Percentiles rank a stretch among this genome's conserved stretches.
These are phyloP conservation scores for Hydrolagus affinis DNA, from an alignment of 2,113 vertebrate genomes.

Conservation along the genomic window DNA sequence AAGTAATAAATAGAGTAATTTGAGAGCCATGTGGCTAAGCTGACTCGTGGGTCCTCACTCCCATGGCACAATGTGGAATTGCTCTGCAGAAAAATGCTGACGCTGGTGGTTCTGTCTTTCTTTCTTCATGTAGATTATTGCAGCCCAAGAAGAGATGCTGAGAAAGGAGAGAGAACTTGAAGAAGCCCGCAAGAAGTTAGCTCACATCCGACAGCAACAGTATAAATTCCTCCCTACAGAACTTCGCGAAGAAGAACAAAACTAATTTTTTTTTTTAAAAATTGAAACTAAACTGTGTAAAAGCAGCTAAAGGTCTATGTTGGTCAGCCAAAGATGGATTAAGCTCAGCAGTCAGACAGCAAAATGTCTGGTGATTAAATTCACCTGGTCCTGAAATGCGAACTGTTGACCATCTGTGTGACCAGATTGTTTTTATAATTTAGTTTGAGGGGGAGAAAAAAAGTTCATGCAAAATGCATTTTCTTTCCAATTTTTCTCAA, in stretches of 20 bases:
- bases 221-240: constrained; percentile 94
- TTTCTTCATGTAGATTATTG: constrained; percentile 72
- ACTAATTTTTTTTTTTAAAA: constrained; percentile 35
- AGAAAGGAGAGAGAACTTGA: constrained; percentile 89
- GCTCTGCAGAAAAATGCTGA: too few relatives aligned
- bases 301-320: background rate
- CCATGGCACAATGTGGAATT: too few relatives aligned
- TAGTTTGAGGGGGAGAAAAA: too few relatives aligned
- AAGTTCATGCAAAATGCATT: constrained; percentile 7
- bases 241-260: constrained; percentile 74
- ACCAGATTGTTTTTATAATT: constrained; percentile 14
- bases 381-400: background rate
- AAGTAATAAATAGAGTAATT: background rate
- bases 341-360: background rate
- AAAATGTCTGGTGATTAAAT: background rate
- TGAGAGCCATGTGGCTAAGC: too few relatives aligned
- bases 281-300: background rate
- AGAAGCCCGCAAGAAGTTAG: constrained; percentile 85
- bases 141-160: constrained; percentile 95
- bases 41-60: too few relatives aligned
- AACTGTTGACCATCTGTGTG: background rate
- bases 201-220: constrained; percentile 91
- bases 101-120: background rate
- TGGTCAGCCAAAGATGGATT: background rate
- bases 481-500: background rate